Conservation (phyloP, 1,140 invertebrate species). For the Brachionus rubens region DNA sequence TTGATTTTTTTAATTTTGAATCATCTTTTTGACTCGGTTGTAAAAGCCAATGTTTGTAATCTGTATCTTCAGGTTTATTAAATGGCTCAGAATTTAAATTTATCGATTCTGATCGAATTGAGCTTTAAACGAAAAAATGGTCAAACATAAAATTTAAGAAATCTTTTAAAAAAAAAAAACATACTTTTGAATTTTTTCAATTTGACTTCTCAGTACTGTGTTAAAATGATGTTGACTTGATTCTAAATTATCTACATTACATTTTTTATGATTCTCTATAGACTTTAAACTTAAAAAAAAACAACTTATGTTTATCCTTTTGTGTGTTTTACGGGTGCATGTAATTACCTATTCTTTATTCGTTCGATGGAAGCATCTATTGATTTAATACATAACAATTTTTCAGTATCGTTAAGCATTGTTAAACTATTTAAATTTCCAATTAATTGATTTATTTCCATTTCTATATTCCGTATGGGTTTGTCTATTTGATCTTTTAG, state of each 20-base stretch:
- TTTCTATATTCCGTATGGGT: not conserved
- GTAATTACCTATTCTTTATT: not conserved
- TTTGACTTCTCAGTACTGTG: not conserved
- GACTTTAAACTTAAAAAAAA: conserved; percentile 21
- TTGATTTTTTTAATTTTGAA: not conserved
- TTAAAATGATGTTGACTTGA: conserved; percentile 7
- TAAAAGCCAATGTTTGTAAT: not conserved
- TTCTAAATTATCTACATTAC: conserved; percentile 12
- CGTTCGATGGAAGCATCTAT: conserved; percentile 15
- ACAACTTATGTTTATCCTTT: not conserved
- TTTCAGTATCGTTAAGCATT: conserved; percentile 20
- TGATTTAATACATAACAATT: not conserved
- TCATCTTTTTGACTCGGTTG: not conserved
- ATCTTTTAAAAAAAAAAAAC: too few relatives aligned
- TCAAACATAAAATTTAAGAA: not conserved
- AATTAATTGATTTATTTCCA: conserved; percentile 12
- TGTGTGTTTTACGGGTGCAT: too few relatives aligned
- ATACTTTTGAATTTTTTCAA: conserved; percentile 25
- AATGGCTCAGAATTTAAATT: conserved; percentile 7
- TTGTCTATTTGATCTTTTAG: conserved; percentile 5
- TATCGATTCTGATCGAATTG: not conserved
- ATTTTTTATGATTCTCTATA: not conserved
- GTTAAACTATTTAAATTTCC: conserved; percentile 36
- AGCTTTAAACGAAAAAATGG: not conserved
- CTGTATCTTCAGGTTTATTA: not conserved